These are phyloP conservation scores for Tiaroga cobitis DNA, from an alignment of 2,797 vertebrate species.

Conservation along the genomic window DNA sequence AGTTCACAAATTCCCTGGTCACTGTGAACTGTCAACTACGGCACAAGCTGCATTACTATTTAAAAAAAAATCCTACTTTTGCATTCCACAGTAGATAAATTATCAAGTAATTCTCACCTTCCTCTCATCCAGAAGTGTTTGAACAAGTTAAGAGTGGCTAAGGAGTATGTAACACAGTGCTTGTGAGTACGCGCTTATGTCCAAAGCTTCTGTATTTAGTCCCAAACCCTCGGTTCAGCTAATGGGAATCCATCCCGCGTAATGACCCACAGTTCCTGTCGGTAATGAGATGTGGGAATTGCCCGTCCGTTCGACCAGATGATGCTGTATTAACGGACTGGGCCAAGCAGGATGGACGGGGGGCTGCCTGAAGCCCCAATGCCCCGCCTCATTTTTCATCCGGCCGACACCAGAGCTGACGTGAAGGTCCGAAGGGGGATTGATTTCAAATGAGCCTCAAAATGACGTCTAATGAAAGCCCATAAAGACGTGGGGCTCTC, in stretches of 20 bases:
- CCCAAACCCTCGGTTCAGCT: conserved; percentile 76
- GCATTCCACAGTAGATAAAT: not conserved
- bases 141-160: conserved; percentile 27
- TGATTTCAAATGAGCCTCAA: conserved; percentile 79
- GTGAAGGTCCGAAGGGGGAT: conserved; percentile 75
- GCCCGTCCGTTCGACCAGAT: conserved; percentile 90
- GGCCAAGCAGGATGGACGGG: conserved; percentile 79
- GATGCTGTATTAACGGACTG: conserved; percentile 90
- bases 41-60: conserved; percentile 1
- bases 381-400: conserved; percentile 86
- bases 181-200: conserved; percentile 29
- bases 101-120: conserved; percentile 13
- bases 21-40: not conserved
- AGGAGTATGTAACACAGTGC: conserved; percentile 46
- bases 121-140: conserved; percentile 32
- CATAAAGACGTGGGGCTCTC: conserved; percentile 60
- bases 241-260: conserved; percentile 90
- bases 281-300: conserved; percentile 95
- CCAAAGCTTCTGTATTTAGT: conserved; percentile 59
- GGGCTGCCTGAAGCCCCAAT: conserved; percentile 74
- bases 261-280: conserved; percentile 91
- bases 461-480: conserved; percentile 77
- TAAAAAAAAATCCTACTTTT: not conserved
- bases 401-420: conserved; percentile 81
- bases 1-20: conserved; percentile 6